Evolutionary conservation across 2,888 invertebrate genomes (phyloP), one percentile per base, ranked within the genome.

Genomic region (Synergus umbraculus): DNA sequence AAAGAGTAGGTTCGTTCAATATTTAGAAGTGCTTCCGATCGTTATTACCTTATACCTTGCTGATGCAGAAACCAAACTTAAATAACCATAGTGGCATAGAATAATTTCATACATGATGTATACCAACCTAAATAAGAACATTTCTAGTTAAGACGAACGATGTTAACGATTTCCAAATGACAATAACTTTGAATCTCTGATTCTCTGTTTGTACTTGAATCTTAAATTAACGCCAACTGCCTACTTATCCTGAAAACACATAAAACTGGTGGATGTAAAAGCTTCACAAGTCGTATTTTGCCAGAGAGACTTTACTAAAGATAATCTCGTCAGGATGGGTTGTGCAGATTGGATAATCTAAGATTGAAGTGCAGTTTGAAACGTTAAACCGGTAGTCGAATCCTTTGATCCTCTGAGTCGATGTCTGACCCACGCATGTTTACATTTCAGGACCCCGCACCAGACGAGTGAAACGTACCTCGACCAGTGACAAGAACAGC

Each of bases 371-470:
- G 29, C 60, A 29, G 41, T 41, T 43, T 9, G 9, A 65, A 65
- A 41, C 22, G 60, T 73, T 73, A 29, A 69, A n/a, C 54, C 4
- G n/a, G 29, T 15, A 29, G 37, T 49, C 60, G 13, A 29, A 63
- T 63, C 60, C 37, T 41, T n/a, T 29, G 54, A 73, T 73, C 54
- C n/a, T 54, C 1, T 37, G 37, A 49, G 4, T 73, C 37, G 46
- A 8, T 41, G 41, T 46, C 46, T 67, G 22, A 73, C 54, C 73
- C 37, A 54, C 13, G 22, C 54, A 54, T 76, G 77, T 80, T 37
- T 66, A 46, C 79, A 77, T 88, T 91, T 1, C 92, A 95, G 95
- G 95, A 86, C 95, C 95, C 0, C 91, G 95, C 83, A 94, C 94
- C 15, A 92, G 95, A 78, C 91, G 94, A 63, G 91, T 93, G 79